Conservation (phyloP, 2,797 vertebrate genomes). For the Anguilla anguilla region DNA sequence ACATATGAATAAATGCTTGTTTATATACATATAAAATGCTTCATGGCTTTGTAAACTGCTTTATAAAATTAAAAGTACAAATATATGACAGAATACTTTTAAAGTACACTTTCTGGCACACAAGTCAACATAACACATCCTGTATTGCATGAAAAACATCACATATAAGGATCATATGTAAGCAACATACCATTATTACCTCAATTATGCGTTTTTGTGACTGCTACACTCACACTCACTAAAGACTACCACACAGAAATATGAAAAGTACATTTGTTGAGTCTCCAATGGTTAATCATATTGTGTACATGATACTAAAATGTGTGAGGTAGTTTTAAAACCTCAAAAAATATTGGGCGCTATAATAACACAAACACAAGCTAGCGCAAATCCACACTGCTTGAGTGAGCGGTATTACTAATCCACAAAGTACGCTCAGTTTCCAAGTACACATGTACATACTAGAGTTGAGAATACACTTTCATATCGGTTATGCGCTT, state of each 20-base stretch:
- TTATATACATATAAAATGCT: conserved; percentile 32
- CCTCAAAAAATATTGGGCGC: background rate
- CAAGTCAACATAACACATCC: background rate
- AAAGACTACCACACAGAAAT: conserved; percentile 9
- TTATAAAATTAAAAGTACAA: conserved; percentile 27
- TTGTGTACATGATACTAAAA: background rate
- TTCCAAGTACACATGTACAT: too few species aligned
- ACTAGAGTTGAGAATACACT: too few species aligned
- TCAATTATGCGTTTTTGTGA: background rate
- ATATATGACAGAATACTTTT: conserved; percentile 24
- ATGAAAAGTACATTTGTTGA: background rate
- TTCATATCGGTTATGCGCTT: too few species aligned
- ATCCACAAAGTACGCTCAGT: too few species aligned
- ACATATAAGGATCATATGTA: background rate
- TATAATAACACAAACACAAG: background rate
- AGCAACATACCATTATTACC: background rate
- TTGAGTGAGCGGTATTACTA: background rate
- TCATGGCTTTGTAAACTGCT: conserved; percentile 46
- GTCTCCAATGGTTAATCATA: background rate
- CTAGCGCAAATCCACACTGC: background rate
- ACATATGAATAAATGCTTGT: conserved; percentile 45
- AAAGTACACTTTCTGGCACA: conserved; percentile 34
- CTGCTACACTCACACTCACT: conserved; percentile 27
- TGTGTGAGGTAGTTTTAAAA: conserved; percentile 2
- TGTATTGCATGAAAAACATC: conserved; percentile 11